Conservation (phyloP, 2,797 vertebrate species). For the Falco cherrug region DNA sequence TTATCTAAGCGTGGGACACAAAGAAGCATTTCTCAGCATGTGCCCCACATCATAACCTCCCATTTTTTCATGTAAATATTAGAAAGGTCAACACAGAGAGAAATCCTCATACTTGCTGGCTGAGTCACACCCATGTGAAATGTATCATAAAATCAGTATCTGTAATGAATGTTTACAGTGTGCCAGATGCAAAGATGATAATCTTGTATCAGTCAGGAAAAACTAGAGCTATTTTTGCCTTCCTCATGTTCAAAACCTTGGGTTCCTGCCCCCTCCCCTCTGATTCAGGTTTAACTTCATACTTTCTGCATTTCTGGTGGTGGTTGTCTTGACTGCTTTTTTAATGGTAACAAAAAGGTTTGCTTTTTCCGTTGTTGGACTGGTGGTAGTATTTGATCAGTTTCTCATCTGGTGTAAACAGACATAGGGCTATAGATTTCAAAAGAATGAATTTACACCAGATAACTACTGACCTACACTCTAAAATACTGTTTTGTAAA, state of each 20-base stretch:
- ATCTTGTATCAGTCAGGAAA: background rate
- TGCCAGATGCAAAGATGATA: constrained; percentile 34
- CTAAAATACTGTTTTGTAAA: background rate
- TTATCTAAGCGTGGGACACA: background rate
- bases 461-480: background rate
- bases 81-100: constrained; percentile 28
- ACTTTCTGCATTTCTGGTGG: constrained; percentile 15
- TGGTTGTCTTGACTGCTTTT: background rate
- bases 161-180: constrained; percentile 26
- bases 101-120: constrained; percentile 12
- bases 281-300: constrained; percentile 29
- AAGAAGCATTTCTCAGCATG: constrained; percentile 4
- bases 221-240: constrained; percentile 16
- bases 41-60: constrained; percentile 16
- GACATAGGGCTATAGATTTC: background rate
- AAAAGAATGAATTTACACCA: background rate
- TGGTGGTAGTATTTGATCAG: background rate
- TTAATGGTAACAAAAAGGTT: background rate
- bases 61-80: constrained; percentile 40
- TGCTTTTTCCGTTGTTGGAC: background rate
- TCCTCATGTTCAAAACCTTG: background rate
- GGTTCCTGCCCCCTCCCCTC: background rate
- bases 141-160: constrained; percentile 22
- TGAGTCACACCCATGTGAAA: constrained; percentile 48
- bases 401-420: background rate